These are phyloP conservation scores for Percopsis transmontana DNA, from an alignment of 2,113 vertebrate genomes.

Conservation along the genomic window DNA sequence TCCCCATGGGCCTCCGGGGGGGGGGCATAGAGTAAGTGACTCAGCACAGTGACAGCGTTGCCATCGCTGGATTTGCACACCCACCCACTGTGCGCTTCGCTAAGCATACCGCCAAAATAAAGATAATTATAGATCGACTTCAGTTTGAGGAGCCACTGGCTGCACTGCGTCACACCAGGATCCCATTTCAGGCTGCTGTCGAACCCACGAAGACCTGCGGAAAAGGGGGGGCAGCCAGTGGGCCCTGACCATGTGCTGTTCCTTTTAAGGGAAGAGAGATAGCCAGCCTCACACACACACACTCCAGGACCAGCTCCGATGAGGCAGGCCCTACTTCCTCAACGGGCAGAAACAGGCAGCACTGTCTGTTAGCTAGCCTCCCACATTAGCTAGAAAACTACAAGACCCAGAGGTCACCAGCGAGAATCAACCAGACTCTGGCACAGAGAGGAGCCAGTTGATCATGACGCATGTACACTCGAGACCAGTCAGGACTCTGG, in stretches of 20 bases:
- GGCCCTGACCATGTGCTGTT: constrained; percentile 54
- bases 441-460: not conserved
- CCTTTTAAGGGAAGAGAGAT: constrained; percentile 76
- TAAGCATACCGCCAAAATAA: constrained; percentile 15
- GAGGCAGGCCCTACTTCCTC: constrained; percentile 13
- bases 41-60: constrained; percentile 27
- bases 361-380: constrained; percentile 3
- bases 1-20: constrained; percentile 13
- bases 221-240: constrained; percentile 40
- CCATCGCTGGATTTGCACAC: constrained; percentile 6
- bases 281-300: constrained; percentile 29
- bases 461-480: constrained; percentile 6
- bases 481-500: not conserved
- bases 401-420: constrained; percentile 43
- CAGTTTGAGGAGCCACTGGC: constrained; percentile 20
- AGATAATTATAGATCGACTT: constrained; percentile 72
- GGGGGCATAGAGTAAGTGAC: constrained; percentile 34
- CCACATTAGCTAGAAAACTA: constrained; percentile 7
- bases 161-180: constrained; percentile 54
- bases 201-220: constrained; percentile 48
- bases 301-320: constrained; percentile 22
- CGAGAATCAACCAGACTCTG: constrained; percentile 10
- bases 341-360: not conserved
- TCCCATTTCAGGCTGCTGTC: constrained; percentile 62
- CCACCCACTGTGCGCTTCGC: not conserved